A percentile compares a stretch with the other conserved stretches of the same genome.
Conservation (phyloP, 2,888 invertebrate genomes). For the Neoitamus cyanurus region DNA sequence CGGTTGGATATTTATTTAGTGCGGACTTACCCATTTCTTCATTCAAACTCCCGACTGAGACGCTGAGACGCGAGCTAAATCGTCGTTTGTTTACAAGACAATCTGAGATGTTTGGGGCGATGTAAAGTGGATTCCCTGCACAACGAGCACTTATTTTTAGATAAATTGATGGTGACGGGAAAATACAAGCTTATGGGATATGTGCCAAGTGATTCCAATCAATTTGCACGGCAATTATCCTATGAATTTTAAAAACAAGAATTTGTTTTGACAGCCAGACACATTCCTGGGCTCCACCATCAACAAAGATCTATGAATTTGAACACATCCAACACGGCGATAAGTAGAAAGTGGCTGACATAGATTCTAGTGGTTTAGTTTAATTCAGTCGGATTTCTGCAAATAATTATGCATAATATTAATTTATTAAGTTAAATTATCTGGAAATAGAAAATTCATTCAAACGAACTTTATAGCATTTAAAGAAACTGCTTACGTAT, state of each 20-base stretch:
- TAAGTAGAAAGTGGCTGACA: not conserved
- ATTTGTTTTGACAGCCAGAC: constrained; percentile 40
- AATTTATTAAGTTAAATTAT: too few relatives aligned
- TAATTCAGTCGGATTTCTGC: not conserved
- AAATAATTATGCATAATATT: too few relatives aligned
- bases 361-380: not conserved
- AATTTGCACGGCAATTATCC: constrained; percentile 29
- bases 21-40: constrained; percentile 30
- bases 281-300: not conserved
- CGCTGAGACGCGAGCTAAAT: not conserved
- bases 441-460: too few relatives aligned
- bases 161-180: not conserved
- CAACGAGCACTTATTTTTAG: constrained; percentile 12
- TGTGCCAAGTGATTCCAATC: constrained; percentile 7
- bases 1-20: not conserved
- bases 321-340: constrained; percentile 3
- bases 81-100: constrained; percentile 14
- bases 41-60: not conserved
- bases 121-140: not conserved
- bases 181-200: not conserved
- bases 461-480: too few relatives aligned
- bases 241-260: constrained; percentile 12
- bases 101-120: not conserved
- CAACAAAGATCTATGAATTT: not conserved
- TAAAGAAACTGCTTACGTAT: too few relatives aligned